Evolutionary conservation across 2,797 vertebrate species (phyloP).

Genomic region (Anomalospiza imberbis): DNA sequence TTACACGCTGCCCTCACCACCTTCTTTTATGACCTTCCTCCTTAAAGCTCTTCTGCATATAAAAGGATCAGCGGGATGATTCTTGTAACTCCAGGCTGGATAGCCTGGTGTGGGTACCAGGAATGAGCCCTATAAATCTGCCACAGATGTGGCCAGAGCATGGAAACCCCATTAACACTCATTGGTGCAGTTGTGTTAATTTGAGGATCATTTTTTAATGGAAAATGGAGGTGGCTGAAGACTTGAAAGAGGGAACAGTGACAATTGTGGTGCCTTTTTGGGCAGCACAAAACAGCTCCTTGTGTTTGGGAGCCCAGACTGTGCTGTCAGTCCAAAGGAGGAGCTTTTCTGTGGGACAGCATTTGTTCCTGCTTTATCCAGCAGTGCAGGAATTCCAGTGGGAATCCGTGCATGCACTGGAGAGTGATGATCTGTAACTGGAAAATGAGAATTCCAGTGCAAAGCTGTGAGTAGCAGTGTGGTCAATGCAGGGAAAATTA

Average conservation of each 20-base stretch:
- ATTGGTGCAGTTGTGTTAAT: neutral
- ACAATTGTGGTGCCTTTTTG: neutral
- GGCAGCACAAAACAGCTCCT: neutral
- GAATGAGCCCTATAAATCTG: neutral
- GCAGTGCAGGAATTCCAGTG: neutral
- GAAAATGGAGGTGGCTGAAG: neutral
- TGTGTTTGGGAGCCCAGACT: neutral
- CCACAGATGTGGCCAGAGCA: neutral
- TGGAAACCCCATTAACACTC: neutral
- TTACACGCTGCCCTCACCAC: neutral
- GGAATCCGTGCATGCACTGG: rapidly evolving
- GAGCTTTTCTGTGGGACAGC: neutral
- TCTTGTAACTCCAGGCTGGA: neutral
- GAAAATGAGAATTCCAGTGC: neutral
- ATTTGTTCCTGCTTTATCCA: neutral
- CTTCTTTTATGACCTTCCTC: conserved; percentile 39
- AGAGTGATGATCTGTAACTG: neutral
- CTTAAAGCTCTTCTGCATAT: conserved; percentile 34
- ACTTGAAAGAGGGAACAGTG: neutral
- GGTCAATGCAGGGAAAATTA: neutral
- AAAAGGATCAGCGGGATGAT: conserved; percentile 53
- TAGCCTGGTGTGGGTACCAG: neutral
- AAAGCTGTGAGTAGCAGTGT: neutral
- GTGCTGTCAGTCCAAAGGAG: neutral
- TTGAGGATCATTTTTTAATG: neutral